Evolutionary conservation across 1,140 invertebrate species (phyloP).

Genomic region (Armadillidium nasatum): DNA sequence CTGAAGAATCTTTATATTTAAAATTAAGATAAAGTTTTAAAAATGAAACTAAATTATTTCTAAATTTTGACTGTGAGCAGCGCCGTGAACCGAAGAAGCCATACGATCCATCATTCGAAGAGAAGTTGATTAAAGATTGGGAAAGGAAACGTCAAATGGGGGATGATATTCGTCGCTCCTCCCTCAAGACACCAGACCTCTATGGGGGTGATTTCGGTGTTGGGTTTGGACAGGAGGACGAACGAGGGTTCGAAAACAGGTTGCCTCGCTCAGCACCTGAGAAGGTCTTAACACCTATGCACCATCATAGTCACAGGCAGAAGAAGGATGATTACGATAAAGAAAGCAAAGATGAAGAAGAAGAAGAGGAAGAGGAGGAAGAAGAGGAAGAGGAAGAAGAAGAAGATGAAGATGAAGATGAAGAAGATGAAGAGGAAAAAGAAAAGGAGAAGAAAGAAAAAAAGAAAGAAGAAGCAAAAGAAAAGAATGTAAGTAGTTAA

Average conservation of each 20-base stretch:
- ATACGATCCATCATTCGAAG: neutral
- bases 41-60: too few species aligned
- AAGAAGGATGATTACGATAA: neutral
- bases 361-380: slow-evolving; percentile 5
- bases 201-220: too few species aligned
- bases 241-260: too few species aligned
- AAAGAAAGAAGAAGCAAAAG: slow-evolving; percentile 46
- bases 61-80: too few species aligned
- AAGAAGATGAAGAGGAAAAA: neutral
- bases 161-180: neutral
- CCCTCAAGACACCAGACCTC: neutral
- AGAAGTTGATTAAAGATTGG: neutral
- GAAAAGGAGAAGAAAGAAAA: neutral
- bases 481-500: neutral
- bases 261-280: too few species aligned
- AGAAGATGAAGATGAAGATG: slow-evolving; percentile 24
- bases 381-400: slow-evolving; percentile 17
- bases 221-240: too few species aligned
- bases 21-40: too few species aligned
- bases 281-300: too few species aligned
- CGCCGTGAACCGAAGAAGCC: neutral
- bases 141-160: neutral
- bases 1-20: too few species aligned
- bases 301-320: too few species aligned
- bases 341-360: slow-evolving; percentile 1